phyloP scores from a whole-genome alignment of 2,797 vertebrate species.

The Chelon auratus region DNA sequence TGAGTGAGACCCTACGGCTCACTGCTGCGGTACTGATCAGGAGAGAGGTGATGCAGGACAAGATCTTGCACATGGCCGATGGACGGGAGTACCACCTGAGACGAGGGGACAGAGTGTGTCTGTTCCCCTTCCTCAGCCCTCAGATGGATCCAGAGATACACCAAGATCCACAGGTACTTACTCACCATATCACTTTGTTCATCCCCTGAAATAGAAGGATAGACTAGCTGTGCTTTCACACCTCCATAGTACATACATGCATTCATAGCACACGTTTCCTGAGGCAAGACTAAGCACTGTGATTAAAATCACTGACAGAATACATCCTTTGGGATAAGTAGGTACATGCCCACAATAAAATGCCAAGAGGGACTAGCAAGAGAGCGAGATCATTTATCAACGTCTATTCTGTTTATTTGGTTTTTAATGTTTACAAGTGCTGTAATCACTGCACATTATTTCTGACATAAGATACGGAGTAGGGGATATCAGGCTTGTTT shows the following conservation, averaged over 20 bases:
- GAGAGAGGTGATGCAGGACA: slow-evolving; percentile 86
- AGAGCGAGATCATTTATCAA: slow-evolving; percentile 24
- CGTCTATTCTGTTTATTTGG: slow-evolving; percentile 23
- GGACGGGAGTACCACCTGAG: slow-evolving; percentile 86
- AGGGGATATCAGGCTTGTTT: neutral
- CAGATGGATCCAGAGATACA: slow-evolving; percentile 92
- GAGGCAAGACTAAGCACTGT: slow-evolving; percentile 41
- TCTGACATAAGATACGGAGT: neutral
- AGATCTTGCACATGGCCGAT: slow-evolving; percentile 80
- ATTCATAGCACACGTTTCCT: slow-evolving; percentile 23
- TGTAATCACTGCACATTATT: slow-evolving; percentile 16
- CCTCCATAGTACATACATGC: slow-evolving; percentile 14
- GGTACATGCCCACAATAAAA: slow-evolving; percentile 52
- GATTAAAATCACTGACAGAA: slow-evolving; percentile 47
- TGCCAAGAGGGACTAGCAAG: slow-evolving; percentile 14
- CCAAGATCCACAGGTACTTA: slow-evolving; percentile 87
- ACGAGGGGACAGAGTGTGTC: slow-evolving; percentile 87
- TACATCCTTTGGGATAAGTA: slow-evolving; percentile 42
- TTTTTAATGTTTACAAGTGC: neutral
- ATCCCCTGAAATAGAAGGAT: neutral
- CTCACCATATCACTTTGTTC: neutral
- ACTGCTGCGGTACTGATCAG: slow-evolving; percentile 90
- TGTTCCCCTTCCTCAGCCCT: slow-evolving; percentile 92
- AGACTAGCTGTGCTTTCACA: neutral
- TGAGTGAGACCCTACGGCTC: slow-evolving; percentile 89